Conservation (phyloP, 2,113 vertebrate species). For the Thunnus maccoyii region DNA sequence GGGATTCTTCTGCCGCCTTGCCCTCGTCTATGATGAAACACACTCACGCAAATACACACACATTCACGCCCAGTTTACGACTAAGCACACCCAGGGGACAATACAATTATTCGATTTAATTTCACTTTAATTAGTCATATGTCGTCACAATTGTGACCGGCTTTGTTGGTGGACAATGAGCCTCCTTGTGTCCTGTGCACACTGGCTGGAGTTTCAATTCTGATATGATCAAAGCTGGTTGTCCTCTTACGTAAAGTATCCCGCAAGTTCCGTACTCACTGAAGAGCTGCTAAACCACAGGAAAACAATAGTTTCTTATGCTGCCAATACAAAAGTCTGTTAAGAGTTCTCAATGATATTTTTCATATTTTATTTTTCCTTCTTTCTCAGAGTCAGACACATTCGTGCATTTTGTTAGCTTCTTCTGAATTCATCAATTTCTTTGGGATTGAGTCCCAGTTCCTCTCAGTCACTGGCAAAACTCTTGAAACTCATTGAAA, state of each 20-base stretch:
- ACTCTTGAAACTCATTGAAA: background rate
- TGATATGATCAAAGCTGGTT: constrained; percentile 39
- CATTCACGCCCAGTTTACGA: constrained; percentile 9
- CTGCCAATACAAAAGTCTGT: too few relatives aligned
- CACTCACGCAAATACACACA: constrained; percentile 25
- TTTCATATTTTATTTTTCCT: too few relatives aligned
- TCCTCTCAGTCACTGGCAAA: background rate
- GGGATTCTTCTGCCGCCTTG: constrained; percentile 67
- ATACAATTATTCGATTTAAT: constrained; percentile 42
- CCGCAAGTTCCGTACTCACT: too few relatives aligned
- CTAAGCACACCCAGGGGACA: constrained; percentile 27
- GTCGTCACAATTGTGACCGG: constrained; percentile 1
- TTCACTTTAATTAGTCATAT: constrained; percentile 30
- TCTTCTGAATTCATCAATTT: background rate
- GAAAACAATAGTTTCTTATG: too few relatives aligned
- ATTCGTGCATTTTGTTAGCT: too few relatives aligned
- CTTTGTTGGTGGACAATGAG: constrained; percentile 50
- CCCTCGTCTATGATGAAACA: constrained; percentile 47
- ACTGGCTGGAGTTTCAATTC: background rate
- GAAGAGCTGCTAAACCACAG: too few relatives aligned
- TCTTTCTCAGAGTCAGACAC: too few relatives aligned
- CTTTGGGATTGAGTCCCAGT: background rate
- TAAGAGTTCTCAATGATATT: too few relatives aligned
- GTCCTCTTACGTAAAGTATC: constrained; percentile 28
- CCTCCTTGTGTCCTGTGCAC: background rate